Evolutionary conservation across 2,797 vertebrate genomes (phyloP), one percentile per base, ranked within the genome.

Genomic region (Danionella dracula): DNA sequence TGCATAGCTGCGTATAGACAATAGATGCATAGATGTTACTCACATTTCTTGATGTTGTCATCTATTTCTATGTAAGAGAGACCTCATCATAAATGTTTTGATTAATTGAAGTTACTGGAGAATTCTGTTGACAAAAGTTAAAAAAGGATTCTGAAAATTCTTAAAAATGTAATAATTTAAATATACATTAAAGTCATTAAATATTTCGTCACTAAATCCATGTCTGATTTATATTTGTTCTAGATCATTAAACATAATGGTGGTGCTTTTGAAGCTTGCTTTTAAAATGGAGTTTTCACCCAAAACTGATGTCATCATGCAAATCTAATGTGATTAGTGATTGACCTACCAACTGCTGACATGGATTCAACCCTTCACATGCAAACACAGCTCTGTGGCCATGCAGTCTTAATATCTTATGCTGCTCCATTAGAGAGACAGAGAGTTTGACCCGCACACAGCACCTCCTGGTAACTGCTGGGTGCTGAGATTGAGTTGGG

Each of bases 391-490:
- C 50, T 21, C 56, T 65, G 29, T 20, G 20, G 15, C 37, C 27
- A 40, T 38, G 15, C 34, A 66, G 37, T 58, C 34, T 42, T 40
- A 32, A 57, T 49, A 53, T 32, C 21, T 66, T 27, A 13, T 40
- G 29, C 27, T 10, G 35, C 48, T 51, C 69, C 37, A 49, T 42
- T 56, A 53, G 42, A 69, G 68, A 49, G 51, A 75, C 68, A 23
- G 64, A 80, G 70, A 68, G 69, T 81, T 74, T 77, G 72, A 79
- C 72, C 78, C 42, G 72, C 65, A 65, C 73, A 46, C 53, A 1
- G 16, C 21, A 12, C 42, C 34, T 41, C 32, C 53, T 34, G 57
- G 57, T 66, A 66, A 44, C 53, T 19, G 53, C 53, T 51, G 48
- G 40, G 37, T 9, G 38, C 17, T 58, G 37, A 66, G 64, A 57